Evolutionary conservation across 1,140 invertebrate genomes (phyloP), one percentile per base, ranked within the genome.

Genomic region (Stegodyphus mimosarum): DNA sequence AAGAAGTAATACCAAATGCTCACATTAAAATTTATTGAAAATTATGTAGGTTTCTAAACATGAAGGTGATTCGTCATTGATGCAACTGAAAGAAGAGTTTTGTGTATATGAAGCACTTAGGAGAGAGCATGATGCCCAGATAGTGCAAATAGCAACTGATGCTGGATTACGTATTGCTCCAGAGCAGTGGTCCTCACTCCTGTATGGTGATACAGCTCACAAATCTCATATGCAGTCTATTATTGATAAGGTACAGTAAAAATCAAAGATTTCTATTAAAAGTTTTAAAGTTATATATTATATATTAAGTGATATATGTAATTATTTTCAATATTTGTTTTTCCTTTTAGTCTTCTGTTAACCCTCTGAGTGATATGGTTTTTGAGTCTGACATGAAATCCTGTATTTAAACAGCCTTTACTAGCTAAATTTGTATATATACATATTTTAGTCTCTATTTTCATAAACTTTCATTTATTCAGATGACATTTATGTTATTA

Each of bases 171-270:
- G 98, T 60, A 99, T 99, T 83, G 97, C 97, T 0, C 98, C 98
- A 0, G 98, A 99, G 89, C 98, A 99, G 89, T 99, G 98, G 98
- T 98, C 97, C 7, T 96, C 97, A 9, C 90, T 99, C 53, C 90
- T 99, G 2, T 99, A 99, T 90, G 98, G 98, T 2, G 98, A 99
- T 90, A 95, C 95, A 0, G 93, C 93, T 17, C 98, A 99, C 89
- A 99, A 99, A 90, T 98, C 97, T 18, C 97, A 99, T 89, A 99
- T 99, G 98, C 98, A 99, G 91, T 98, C 96, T 88, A 99, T 99
- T 83, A 98, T 99, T 88, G 93, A 93, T 88, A 92, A 92, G 87
- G 91, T 93, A 72, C 55, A 9, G 7, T 63, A 55, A 9, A 33
- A 49, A 15, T 51, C 13, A 74, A 51, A 51, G 9, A 73, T 73